Evolutionary conservation across 2,888 invertebrate species (phyloP).

Genomic region (Meganola albula): DNA sequence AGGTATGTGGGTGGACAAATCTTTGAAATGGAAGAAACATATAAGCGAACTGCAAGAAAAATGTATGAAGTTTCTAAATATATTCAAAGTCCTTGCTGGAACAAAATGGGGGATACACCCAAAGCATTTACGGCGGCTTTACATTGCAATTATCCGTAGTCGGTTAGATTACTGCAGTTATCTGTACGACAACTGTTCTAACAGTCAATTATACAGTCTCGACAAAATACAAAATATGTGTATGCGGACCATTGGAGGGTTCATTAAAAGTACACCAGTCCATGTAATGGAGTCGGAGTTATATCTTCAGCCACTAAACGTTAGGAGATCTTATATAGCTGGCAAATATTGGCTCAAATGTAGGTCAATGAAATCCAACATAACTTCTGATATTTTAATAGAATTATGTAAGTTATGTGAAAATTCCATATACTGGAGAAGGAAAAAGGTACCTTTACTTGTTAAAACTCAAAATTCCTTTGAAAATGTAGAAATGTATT

Average conservation of each 20-base stretch:
- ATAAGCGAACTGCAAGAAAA: background rate
- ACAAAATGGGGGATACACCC: background rate
- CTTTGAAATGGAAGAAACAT: background rate
- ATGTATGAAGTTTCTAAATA: background rate
- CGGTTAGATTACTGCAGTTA: background rate
- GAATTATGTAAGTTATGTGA: background rate
- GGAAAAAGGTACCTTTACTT: background rate
- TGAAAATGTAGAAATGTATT: background rate
- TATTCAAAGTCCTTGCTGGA: background rate
- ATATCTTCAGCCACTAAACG: background rate
- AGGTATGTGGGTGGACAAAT: background rate
- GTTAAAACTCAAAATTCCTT: background rate
- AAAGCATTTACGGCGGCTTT: background rate
- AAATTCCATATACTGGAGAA: background rate
- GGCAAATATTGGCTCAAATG: background rate
- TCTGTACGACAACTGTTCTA: background rate
- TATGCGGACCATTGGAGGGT: background rate
- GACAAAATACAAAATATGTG: background rate
- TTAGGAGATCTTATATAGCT: background rate
- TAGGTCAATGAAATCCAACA: background rate
- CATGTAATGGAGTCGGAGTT: slow-evolving; percentile 2
- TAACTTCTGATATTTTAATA: background rate
- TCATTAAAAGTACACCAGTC: slow-evolving; percentile 2
- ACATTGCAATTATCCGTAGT: background rate
- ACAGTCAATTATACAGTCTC: background rate